Base-by-base conservation (phyloP, 2,113 vertebrate genomes). In the Marmota monax region DNA sequence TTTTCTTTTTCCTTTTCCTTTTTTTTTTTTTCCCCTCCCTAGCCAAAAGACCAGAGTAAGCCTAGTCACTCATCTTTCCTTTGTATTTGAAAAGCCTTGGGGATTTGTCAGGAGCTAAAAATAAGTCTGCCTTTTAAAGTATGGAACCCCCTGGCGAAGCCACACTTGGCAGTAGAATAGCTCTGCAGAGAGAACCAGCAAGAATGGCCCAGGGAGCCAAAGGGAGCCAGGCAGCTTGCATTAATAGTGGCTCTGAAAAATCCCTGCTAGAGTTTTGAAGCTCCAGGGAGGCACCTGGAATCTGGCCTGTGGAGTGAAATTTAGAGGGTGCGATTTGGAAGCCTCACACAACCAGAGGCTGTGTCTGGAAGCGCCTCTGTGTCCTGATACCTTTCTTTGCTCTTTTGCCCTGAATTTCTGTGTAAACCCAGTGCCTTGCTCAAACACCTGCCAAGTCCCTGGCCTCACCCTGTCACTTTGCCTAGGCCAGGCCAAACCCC, bases 71-170 rank as follows among this genome's bases (percentile, higher is more conserved):
- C 73, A 63, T 92, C 89, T 95, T 88, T 78, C 74, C 74, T 88
- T 96, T 96, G 95, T 85, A 89, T 90, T 45, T 37, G 69, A 74
- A 96, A 95, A 95, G 73, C 84, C 74, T 56, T 51, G 61, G 83
- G 67, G 84, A 86, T 90, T 95, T 92, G 70, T 78, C 61, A 42
- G 82, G 69, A 96, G 96, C 94, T 97, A 96, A 97, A 97, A 98
- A 95, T 90, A 97, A 96, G 63, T 79, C 56, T 4, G 13, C 45
- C 92, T 78, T 85, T 95, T 94, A 25, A 92, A 92, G 92, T 90
- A 61, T 87, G 89, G 72, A 96, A 74, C 92, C 90, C 92, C 94
- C 48, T 27, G 65, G 51, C 11, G 37, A 91, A 93, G 89, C 84
- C 65, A 90, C 58, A 74, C 92, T 96, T 95, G 61, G 87, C 86